Percentiles rank a stretch among this genome's conserved stretches.
These are phyloP conservation scores for Ophion costatus DNA, from an alignment of 2,888 invertebrate genomes.

Conservation along the genomic window DNA sequence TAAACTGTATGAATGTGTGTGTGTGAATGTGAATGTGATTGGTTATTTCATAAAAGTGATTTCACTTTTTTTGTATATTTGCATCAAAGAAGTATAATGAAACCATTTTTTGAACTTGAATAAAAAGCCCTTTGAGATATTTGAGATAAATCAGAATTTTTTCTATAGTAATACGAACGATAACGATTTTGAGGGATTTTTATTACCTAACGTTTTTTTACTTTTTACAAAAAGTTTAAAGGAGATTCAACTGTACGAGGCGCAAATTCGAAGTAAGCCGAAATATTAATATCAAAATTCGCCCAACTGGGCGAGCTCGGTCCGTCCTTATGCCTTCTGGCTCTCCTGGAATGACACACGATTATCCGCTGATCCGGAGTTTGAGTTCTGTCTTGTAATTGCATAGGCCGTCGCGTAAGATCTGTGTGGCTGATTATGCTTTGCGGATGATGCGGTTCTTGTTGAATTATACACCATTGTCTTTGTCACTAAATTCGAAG, in stretches of 20 bases:
- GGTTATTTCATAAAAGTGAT: too few species aligned
- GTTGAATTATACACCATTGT: neutral
- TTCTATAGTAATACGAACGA: too few species aligned
- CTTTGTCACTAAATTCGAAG: neutral
- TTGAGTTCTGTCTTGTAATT: neutral
- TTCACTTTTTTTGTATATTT: too few species aligned
- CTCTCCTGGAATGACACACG: neutral
- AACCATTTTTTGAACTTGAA: too few species aligned
- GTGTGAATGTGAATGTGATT: too few species aligned
- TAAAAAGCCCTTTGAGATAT: too few species aligned
- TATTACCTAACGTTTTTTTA: too few species aligned
- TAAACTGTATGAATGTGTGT: too few species aligned
- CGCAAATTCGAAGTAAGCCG: neutral
- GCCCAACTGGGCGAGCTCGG: neutral
- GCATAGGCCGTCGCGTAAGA: neutral
- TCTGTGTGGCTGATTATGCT: neutral
- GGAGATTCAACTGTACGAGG: neutral
- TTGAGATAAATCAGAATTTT: too few species aligned
- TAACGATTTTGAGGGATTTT: too few species aligned
- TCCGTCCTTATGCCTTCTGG: neutral
- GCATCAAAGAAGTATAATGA: too few species aligned
- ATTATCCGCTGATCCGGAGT: neutral
- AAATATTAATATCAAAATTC: neutral
- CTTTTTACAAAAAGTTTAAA: too few species aligned
- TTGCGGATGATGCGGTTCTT: neutral